A percentile compares a stretch with the other conserved stretches of the same genome.
phyloP scores from a whole-genome alignment of 2,113 vertebrate species.

The Dissostichus mawsoni region DNA sequence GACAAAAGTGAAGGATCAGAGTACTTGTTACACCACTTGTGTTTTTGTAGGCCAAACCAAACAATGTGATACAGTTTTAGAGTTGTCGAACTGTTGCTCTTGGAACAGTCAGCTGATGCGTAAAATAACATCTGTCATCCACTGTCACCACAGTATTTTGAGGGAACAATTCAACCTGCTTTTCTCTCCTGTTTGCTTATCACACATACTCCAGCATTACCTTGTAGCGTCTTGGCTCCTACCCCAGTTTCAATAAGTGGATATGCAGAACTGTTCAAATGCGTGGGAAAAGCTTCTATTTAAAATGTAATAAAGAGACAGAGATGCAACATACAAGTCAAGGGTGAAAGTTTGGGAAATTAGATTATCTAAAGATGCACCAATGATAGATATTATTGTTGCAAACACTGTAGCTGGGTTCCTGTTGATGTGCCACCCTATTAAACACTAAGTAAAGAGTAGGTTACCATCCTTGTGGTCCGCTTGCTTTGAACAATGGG shows the following conservation, averaged over 20 bases:
- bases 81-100: not conserved
- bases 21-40: not conserved
- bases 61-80: not conserved
- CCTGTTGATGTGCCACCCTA: no score
- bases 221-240: not conserved
- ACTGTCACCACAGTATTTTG: not conserved
- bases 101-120: not conserved
- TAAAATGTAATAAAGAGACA: not conserved
- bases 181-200: conserved; percentile 11
- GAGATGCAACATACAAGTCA: not conserved
- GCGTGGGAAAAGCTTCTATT: conserved; percentile 5
- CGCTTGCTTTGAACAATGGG: no score
- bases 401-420: no score
- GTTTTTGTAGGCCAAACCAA: not conserved
- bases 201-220: not conserved
- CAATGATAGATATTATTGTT: no score
- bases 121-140: conserved; percentile 5
- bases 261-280: not conserved
- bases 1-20: not conserved
- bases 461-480: no score
- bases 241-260: conserved; percentile 4
- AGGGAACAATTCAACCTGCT: not conserved
- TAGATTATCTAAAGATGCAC: no score
- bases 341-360: not conserved
- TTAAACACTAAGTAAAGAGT: no score